Percentiles rank a stretch among this genome's conserved stretches.
These are phyloP conservation scores for Chironomus tentans DNA, from an alignment of 2,888 invertebrate species.

Conservation along the genomic window DNA sequence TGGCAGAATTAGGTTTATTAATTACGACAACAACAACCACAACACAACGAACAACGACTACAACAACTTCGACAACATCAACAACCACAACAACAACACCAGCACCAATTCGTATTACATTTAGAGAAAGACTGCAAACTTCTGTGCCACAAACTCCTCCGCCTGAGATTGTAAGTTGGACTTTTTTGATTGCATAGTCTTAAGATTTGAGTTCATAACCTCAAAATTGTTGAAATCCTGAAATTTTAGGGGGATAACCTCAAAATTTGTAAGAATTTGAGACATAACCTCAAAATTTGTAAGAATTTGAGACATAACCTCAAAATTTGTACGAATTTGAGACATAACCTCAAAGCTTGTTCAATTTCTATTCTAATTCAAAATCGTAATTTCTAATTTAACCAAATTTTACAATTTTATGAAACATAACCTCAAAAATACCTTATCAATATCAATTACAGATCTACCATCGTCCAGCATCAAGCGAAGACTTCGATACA, in stretches of 20 bases:
- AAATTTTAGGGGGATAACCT: not conserved
- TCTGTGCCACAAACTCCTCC: constrained; percentile 30
- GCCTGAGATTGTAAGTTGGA: constrained; percentile 14
- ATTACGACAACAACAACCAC: constrained; percentile 43
- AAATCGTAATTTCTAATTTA: too few relatives aligned
- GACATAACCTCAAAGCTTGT: too few relatives aligned
- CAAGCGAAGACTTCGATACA: constrained; percentile 38
- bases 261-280: too few relatives aligned
- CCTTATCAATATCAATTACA: not conserved
- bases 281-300: not conserved
- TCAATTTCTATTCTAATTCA: too few relatives aligned
- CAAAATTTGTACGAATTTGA: too few relatives aligned
- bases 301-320: not conserved
- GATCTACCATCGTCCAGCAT: constrained; percentile 9
- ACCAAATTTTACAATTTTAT: too few relatives aligned
- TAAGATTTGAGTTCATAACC: too few relatives aligned
- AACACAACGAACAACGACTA: constrained; percentile 42
- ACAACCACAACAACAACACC: constrained; percentile 40
- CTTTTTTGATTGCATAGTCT: too few relatives aligned
- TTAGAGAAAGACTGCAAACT: constrained; percentile 32
- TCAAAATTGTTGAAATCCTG: not conserved
- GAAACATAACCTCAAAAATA: too few relatives aligned
- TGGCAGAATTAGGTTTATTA: constrained; percentile 45
- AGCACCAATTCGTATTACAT: constrained; percentile 30
- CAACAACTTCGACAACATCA: constrained; percentile 41